Evolutionary conservation across 1,140 invertebrate species (phyloP).

Genomic region (Drosophila gunungcola): DNA sequence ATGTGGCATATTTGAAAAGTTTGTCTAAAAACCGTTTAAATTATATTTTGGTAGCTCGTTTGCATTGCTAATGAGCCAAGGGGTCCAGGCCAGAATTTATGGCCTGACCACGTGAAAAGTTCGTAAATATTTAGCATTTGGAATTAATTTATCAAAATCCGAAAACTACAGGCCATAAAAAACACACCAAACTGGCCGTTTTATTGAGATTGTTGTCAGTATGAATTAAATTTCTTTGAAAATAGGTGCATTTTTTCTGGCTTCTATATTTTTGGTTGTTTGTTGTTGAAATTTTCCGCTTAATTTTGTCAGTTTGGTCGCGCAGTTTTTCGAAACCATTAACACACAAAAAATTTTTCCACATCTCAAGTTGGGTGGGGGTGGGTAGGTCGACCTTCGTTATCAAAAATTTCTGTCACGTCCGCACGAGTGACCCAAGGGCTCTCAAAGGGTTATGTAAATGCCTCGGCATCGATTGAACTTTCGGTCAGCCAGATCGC

Average conservation of each 20-base stretch:
- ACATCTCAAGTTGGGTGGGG: slow-evolving; percentile 1
- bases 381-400: slow-evolving; percentile 33
- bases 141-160: slow-evolving; percentile 51
- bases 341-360: slow-evolving; percentile 39
- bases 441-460: slow-evolving; percentile 45
- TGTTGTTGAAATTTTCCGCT: slow-evolving; percentile 62
- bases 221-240: slow-evolving; percentile 10
- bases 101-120: slow-evolving; percentile 51
- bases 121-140: slow-evolving; percentile 44
- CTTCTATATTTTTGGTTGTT: slow-evolving; percentile 5
- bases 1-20: slow-evolving; percentile 54
- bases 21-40: slow-evolving; percentile 31
- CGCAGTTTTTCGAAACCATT: slow-evolving; percentile 58
- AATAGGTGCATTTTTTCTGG: neutral
- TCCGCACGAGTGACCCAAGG: slow-evolving; percentile 46
- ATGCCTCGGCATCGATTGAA: slow-evolving; percentile 28
- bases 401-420: slow-evolving; percentile 48
- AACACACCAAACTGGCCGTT: slow-evolving; percentile 16
- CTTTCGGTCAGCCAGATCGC: slow-evolving; percentile 43
- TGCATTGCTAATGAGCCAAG: slow-evolving; percentile 56
- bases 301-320: slow-evolving; percentile 48
- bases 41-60: slow-evolving; percentile 38
- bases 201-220: slow-evolving; percentile 16
- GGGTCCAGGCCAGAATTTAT: slow-evolving; percentile 27
- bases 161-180: slow-evolving; percentile 24